Conservation (phyloP, 2,888 invertebrate species). For the Achlya flavicornis region DNA sequence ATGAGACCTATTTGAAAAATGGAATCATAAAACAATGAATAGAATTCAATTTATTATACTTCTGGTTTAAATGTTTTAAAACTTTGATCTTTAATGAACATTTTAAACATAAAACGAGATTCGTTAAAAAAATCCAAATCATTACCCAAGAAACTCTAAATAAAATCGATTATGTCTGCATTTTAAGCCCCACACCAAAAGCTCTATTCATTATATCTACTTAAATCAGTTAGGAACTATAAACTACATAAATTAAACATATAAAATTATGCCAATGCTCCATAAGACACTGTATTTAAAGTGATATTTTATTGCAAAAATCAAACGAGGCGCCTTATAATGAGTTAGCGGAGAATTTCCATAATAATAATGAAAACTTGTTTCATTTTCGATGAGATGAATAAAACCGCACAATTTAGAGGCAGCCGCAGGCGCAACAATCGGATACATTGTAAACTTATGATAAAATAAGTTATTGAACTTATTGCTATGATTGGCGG, state of each 20-base stretch:
- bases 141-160: background rate
- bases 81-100: too few species aligned
- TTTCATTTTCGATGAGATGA: conserved; percentile 9
- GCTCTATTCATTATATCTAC: conserved; percentile 7
- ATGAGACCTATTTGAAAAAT: too few species aligned
- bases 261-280: conserved; percentile 5
- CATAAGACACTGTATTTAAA: background rate
- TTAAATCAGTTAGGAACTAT: background rate
- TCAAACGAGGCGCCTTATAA: conserved; percentile 10
- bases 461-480: conserved; percentile 5
- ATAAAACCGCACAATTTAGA: conserved; percentile 8
- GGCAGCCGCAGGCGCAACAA: conserved; percentile 7
- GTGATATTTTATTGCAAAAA: conserved; percentile 9
- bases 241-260: background rate
- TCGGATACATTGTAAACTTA: conserved; percentile 2
- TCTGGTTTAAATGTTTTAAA: too few species aligned
- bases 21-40: too few species aligned
- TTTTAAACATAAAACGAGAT: background rate
- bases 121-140: background rate
- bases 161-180: background rate
- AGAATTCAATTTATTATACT: too few species aligned
- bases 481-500: background rate
- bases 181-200: background rate
- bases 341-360: conserved; percentile 11
- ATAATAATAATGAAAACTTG: conserved; percentile 10